Evolutionary conservation across 2,888 invertebrate genomes (phyloP).

Genomic region (Hybos culiciformis): DNA sequence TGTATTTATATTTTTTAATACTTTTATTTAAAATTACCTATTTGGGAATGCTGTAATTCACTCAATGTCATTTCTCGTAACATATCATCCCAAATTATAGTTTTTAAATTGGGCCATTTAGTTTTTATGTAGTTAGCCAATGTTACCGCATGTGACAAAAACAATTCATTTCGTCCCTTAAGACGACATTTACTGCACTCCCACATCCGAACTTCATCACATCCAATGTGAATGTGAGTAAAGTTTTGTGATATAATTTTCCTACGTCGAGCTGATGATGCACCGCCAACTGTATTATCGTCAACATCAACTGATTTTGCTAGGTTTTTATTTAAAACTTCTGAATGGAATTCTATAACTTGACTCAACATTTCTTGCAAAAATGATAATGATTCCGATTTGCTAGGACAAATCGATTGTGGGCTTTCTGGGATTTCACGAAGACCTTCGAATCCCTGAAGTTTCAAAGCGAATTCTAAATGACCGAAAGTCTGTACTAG

Average conservation of each 20-base stretch:
- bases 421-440: conserved; percentile 53
- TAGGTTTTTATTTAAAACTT: conserved; percentile 13
- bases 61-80: conserved; percentile 47
- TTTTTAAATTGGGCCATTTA: conserved; percentile 42
- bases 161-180: conserved; percentile 38
- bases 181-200: conserved; percentile 47
- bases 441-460: conserved; percentile 44
- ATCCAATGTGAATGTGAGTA: conserved; percentile 54
- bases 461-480: conserved; percentile 57
- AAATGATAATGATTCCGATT: conserved; percentile 45
- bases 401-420: conserved; percentile 57
- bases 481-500: conserved; percentile 67
- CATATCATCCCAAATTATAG: conserved; percentile 75
- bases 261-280: conserved; percentile 10
- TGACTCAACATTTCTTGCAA: conserved; percentile 57
- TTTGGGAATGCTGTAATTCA: conserved; percentile 44
- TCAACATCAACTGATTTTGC: not conserved
- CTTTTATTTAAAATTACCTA: too few relatives aligned
- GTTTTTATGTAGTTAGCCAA: conserved; percentile 45
- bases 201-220: conserved; percentile 62
- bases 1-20: too few relatives aligned
- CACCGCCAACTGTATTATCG: not conserved
- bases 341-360: conserved; percentile 37
- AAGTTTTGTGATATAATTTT: conserved; percentile 22
- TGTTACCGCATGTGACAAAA: conserved; percentile 46